A percentile compares a stretch with the other conserved stretches of the same genome.
phyloP scores from a whole-genome alignment of 2,888 invertebrate genomes.

The Calameuta filiformis region DNA sequence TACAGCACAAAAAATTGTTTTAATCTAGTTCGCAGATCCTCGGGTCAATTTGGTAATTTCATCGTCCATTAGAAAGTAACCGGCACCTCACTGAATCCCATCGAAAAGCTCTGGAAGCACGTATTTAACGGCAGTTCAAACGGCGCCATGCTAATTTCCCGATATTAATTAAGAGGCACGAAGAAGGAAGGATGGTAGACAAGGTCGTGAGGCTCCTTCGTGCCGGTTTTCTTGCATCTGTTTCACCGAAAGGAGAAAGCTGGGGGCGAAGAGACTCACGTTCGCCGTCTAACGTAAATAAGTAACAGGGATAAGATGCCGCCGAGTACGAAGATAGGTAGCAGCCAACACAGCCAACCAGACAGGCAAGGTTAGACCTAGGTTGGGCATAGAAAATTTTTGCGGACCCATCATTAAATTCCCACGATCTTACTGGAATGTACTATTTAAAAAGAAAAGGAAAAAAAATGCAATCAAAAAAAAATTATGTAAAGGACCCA shows the following conservation, averaged over 20 bases:
- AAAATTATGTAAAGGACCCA: not conserved
- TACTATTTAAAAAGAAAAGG: too few relatives aligned
- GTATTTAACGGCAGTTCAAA: not conserved
- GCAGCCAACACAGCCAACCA: not conserved
- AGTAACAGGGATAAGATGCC: not conserved
- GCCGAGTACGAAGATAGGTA: not conserved
- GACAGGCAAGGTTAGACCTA: not conserved
- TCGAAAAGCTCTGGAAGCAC: not conserved
- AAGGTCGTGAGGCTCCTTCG: conserved; percentile 5
- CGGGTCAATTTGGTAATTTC: not conserved
- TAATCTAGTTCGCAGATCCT: too few relatives aligned
- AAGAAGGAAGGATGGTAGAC: conserved; percentile 16
- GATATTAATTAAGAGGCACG: conserved; percentile 27
- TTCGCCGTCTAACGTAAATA: not conserved
- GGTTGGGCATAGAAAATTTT: not conserved
- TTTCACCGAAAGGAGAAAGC: conserved; percentile 1
- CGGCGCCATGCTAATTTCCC: conserved; percentile 23
- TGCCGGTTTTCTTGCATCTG: conserved; percentile 2
- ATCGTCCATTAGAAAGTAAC: not conserved
- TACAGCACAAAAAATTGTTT: too few relatives aligned
- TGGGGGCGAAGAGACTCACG: conserved; percentile 1
- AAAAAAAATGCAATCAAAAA: not conserved
- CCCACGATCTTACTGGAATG: not conserved
- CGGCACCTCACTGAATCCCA: not conserved
- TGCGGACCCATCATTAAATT: not conserved